Percentiles rank a stretch among this genome's conserved stretches.
phyloP scores from a whole-genome alignment of 2,888 invertebrate species.

The Pterostichus madidus region DNA sequence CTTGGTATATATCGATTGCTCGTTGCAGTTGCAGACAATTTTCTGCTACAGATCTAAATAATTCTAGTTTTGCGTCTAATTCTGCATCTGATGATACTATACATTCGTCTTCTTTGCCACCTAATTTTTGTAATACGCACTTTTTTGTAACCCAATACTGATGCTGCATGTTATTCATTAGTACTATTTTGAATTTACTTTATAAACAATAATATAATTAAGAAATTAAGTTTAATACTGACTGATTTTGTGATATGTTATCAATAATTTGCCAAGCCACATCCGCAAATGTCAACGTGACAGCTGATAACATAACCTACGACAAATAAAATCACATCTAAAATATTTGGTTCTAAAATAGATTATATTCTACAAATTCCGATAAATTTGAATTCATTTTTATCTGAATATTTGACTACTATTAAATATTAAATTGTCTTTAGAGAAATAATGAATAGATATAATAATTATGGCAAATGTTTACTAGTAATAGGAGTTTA shows the following conservation, averaged over 20 bases:
- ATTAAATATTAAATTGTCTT: too few relatives aligned
- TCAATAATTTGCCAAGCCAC: conserved; percentile 45
- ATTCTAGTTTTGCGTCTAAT: conserved; percentile 96
- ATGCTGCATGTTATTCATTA: conserved; percentile 85
- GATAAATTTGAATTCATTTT: too few relatives aligned
- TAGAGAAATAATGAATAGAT: too few relatives aligned
- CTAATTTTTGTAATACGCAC: conserved; percentile 93
- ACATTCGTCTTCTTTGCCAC: conserved; percentile 98
- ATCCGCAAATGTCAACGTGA: conserved; percentile 61
- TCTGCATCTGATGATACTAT: conserved; percentile 97
- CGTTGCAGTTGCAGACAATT: conserved; percentile 92
- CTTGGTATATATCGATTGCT: conserved; percentile 95
- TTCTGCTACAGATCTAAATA: conserved; percentile 94
- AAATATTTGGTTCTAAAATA: conserved; percentile 26
- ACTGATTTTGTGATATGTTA: conserved; percentile 41
- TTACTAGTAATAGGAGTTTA: too few relatives aligned
- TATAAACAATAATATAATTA: conserved; percentile 1
- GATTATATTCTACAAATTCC: too few relatives aligned
- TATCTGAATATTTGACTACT: too few relatives aligned
- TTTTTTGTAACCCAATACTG: conserved; percentile 99
- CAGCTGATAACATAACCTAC: conserved; percentile 36
- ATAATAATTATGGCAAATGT: too few relatives aligned
- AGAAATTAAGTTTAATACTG: not conserved
- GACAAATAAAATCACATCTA: not conserved
- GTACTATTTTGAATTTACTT: not conserved